phyloP scores from a whole-genome alignment of 2,113 vertebrate genomes.

The Elephantulus edwardii region DNA sequence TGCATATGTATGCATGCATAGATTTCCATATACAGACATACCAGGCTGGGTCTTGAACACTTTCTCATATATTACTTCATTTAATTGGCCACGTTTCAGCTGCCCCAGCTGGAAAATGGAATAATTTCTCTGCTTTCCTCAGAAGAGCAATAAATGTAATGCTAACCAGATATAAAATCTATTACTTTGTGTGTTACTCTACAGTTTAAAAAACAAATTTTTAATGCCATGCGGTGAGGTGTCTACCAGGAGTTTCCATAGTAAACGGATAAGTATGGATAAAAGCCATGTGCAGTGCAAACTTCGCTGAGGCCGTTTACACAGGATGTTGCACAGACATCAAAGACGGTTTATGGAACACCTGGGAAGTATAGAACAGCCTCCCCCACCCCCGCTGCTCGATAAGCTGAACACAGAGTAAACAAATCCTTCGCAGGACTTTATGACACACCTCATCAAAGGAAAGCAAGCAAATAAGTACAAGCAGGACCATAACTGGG shows the following conservation, averaged over 20 bases:
- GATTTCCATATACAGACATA: neutral
- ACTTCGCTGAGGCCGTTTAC: conserved; percentile 30
- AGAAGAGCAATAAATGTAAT: neutral
- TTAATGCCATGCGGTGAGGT: neutral
- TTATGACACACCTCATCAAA: conserved; percentile 27
- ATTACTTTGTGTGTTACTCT: conserved; percentile 5
- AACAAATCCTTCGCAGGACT: conserved; percentile 33
- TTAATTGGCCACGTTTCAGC: neutral
- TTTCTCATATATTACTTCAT: neutral
- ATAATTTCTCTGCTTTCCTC: conserved; percentile 14
- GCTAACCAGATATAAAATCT: neutral
- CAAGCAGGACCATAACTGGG: neutral
- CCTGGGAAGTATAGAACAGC: conserved; percentile 11
- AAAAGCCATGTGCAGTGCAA: conserved; percentile 7
- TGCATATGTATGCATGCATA: neutral
- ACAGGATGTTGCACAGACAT: conserved; percentile 44
- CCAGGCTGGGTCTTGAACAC: neutral
- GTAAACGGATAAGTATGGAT: conserved; percentile 15
- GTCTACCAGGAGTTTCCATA: conserved; percentile 52
- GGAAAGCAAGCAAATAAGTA: neutral
- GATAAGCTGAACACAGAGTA: conserved; percentile 41
- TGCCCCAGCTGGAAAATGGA: conserved; percentile 10
- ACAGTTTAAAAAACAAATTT: conserved; percentile 34
- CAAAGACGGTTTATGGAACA: conserved; percentile 34
- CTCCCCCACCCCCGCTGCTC: conserved; percentile 6